phyloP scores from a whole-genome alignment of 1,140 invertebrate genomes.

The Dendrolimus punctatus region DNA sequence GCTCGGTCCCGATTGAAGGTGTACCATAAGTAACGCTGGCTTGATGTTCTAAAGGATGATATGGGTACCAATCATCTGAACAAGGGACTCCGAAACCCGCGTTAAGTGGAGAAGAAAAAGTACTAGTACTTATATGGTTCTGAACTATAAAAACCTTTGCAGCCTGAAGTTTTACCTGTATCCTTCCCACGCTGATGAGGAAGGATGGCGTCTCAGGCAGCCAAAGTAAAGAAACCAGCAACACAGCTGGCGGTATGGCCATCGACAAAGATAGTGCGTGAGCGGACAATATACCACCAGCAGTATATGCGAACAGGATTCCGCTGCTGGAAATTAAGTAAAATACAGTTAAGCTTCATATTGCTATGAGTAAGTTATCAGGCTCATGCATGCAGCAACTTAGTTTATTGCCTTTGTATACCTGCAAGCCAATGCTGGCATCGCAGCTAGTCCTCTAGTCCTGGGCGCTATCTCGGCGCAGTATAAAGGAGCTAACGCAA shows the following conservation, averaged over 20 bases:
- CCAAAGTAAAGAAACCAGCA: slow-evolving; percentile 52
- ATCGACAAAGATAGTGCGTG: slow-evolving; percentile 50
- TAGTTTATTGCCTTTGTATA: slow-evolving; percentile 7
- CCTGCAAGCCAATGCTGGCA: slow-evolving; percentile 57
- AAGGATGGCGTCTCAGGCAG: slow-evolving; percentile 59
- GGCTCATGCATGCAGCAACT: too few species aligned
- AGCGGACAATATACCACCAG: slow-evolving; percentile 47
- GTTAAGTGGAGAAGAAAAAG: too few species aligned
- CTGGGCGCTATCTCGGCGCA: slow-evolving; percentile 57
- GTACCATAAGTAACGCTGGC: too few species aligned
- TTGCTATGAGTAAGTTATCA: too few species aligned
- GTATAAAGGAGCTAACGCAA: slow-evolving; percentile 48
- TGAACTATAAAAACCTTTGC: too few species aligned
- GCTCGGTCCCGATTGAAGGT: too few species aligned
- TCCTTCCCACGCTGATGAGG: slow-evolving; percentile 50
- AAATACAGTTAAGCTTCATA: background rate
- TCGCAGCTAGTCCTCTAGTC: slow-evolving; percentile 47
- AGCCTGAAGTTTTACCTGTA: slow-evolving; percentile 32
- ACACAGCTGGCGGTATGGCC: slow-evolving; percentile 40
- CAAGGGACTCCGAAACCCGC: too few species aligned
- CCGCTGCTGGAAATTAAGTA: slow-evolving; percentile 42
- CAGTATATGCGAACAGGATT: slow-evolving; percentile 53
- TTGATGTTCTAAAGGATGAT: too few species aligned
- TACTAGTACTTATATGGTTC: too few species aligned
- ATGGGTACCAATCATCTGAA: too few species aligned